Percentiles rank a stretch among this genome's conserved stretches.
Evolutionary conservation across 2,113 vertebrate species (phyloP).

Genomic region (Colinus virginianus): DNA sequence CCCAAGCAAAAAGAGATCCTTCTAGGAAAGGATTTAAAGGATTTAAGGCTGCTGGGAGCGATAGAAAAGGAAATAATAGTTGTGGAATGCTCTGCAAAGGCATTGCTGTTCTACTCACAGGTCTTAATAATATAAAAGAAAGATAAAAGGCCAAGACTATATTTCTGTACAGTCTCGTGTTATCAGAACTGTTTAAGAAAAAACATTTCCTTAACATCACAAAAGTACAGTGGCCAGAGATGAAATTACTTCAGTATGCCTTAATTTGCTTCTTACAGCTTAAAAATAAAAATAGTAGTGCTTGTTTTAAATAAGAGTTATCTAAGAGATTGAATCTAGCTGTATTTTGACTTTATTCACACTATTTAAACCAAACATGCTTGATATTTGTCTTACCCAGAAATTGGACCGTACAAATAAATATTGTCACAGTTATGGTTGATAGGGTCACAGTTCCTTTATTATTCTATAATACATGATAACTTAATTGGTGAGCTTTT

Average conservation of each 20-base stretch:
- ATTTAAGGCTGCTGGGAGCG: constrained; percentile 70
- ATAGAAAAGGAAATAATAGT: constrained; percentile 71
- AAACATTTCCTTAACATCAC: constrained; percentile 24
- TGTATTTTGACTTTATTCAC: constrained; percentile 9
- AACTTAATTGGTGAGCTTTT: background rate
- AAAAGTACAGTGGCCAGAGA: background rate
- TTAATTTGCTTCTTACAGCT: constrained; percentile 16
- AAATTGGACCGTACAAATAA: background rate
- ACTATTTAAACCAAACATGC: background rate
- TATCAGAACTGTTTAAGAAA: constrained; percentile 55
- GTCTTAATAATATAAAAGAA: constrained; percentile 68
- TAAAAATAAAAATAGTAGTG: too few species aligned
- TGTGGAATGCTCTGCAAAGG: constrained; percentile 34
- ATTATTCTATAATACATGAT: background rate
- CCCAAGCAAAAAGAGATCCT: constrained; percentile 66
- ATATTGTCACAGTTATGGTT: background rate
- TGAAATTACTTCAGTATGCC: constrained; percentile 21
- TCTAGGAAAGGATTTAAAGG: constrained; percentile 77
- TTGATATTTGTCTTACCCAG: background rate
- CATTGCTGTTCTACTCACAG: constrained; percentile 48
- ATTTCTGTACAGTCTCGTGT: constrained; percentile 47
- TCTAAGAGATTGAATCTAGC: background rate
- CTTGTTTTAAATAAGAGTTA: background rate
- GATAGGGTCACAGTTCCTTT: background rate
- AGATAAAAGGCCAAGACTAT: constrained; percentile 44